Base-by-base conservation (phyloP, 23 tunicate genomes). In the Ascidia mentula region DNA sequence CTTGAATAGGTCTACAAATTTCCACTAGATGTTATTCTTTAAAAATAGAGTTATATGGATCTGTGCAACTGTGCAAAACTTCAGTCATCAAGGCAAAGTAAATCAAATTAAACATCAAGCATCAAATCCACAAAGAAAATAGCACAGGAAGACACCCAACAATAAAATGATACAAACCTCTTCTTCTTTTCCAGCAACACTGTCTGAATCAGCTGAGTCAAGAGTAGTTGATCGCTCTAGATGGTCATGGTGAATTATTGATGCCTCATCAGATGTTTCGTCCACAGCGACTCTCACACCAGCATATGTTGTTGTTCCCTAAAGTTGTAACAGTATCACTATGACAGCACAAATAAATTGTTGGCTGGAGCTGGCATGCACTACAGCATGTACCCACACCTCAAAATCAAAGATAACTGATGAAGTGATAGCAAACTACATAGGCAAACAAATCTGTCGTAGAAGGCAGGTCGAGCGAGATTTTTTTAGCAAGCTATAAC, bases 261-360 rank as follows among this genome's bases (percentile, higher is more conserved):
- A 40, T 7, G 75, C 87, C 36, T 77, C 82, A 69, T 88, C 92
- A 33, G 73, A 46, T 13, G 79, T 86, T 15, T 53, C 82, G 32
- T 82, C 83, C 12, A 82, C 78, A 36, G 86, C 59, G 4, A 82
- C 83, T 18, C 87, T 76, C 15, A 88, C 73, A 33, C 77, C 92
- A 65, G 89, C 92, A 70, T 81, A 88, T 32, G 69, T 77, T 0
- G 82, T 70, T 6, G 87, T 76, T 6, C 83, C 82, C 92, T 82
- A 76, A 53, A 75, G 17, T 36, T 36, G 39, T 31, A 71, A 36
- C 18, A 18, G 36, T 20, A 53, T 53, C 13, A 53, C n/a, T 3
- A 9, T 53, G 13, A 53, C 22, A 53, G 22, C 65, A 53, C 65
- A 53, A 9, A 28, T 9, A n/a, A n/a, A n/a, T n/a, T n/a, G 12